phyloP scores from a whole-genome alignment of 2,113 vertebrate genomes.

The Rhodinocichla rosea region DNA sequence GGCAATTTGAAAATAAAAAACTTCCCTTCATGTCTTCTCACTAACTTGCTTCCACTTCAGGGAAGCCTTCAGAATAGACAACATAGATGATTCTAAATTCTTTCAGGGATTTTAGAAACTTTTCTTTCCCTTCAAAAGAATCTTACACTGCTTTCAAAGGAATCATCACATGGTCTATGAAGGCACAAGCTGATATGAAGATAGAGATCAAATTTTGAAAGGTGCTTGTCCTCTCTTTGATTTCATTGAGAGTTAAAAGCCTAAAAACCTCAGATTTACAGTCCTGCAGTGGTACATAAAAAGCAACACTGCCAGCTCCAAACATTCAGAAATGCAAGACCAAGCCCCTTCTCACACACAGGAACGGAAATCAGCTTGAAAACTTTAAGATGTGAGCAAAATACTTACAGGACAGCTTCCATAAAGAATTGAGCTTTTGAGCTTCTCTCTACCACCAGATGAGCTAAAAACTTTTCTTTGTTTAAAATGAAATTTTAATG shows the following conservation, averaged over 20 bases:
- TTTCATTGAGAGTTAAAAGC: background rate
- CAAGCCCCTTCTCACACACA: background rate
- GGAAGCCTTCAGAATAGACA: background rate
- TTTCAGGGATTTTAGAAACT: background rate
- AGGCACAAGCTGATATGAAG: background rate
- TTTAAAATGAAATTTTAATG: background rate
- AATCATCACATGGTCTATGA: background rate
- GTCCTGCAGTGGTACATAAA: background rate
- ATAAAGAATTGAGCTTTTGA: background rate
- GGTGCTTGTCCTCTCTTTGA: background rate
- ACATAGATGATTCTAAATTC: background rate
- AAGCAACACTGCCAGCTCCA: background rate
- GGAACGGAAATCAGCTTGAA: background rate
- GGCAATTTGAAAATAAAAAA: constrained; percentile 3
- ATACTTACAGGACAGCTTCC: background rate
- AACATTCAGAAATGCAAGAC: background rate
- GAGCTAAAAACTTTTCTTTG: background rate
- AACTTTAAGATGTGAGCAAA: background rate
- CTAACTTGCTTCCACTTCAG: background rate
- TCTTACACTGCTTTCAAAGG: background rate
- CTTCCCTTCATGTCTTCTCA: background rate
- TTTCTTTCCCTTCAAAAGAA: background rate
- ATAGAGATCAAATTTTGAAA: background rate
- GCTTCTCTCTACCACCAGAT: background rate
- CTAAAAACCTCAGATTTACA: background rate